Evolutionary conservation across 2,888 invertebrate species (phyloP), one percentile per base, ranked within the genome.

Genomic region (Cecidostiba fungosa): DNA sequence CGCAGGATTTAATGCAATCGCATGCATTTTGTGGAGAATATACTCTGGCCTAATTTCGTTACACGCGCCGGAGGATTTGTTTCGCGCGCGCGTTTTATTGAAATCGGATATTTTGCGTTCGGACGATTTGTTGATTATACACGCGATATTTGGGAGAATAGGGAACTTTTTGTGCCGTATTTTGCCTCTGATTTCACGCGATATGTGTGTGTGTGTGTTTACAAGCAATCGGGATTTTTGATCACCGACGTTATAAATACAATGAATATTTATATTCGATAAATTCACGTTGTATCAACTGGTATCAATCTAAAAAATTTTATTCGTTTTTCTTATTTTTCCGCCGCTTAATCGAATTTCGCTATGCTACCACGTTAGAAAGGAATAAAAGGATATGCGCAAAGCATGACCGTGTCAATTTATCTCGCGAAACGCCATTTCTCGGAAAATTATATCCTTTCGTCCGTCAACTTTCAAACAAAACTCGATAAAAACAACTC

Each of bases 21-120:
- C 19, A 0, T 26, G 62, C 62, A 62, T 26, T 62, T 62, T 62
- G 62, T 12, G 26, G 1, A 2, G 23, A 4, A 32, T n/a, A 50
- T 43, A 43, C 43, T 43, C 43, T 26, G 59, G 59, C 47, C 77
- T 78, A 73, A 83, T 83, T 83, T 83, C 39, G 23, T 78, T 54
- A 77, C 54, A 36, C 26, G 12, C 74, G 26, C 6, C 29, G 23
- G 36, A 12, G 66, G 32, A 10, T 23, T 19, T 74, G 8, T 47
- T 50, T 59, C 6, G 29, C 72, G 62, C 72, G 62, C 14, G 23
- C 0, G 66, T 66, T 66, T 26, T 66, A 36, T 47, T 43, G 29
- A 47, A 73, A 82, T 77, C 54, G 77, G 70, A 78, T 70, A 59
- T 77, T 73, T 72, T 29, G n/a, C n/a, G 54, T 50, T 23, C n/a